Conservation (phyloP, 2,113 vertebrate genomes). For the Spilogale gracilis region DNA sequence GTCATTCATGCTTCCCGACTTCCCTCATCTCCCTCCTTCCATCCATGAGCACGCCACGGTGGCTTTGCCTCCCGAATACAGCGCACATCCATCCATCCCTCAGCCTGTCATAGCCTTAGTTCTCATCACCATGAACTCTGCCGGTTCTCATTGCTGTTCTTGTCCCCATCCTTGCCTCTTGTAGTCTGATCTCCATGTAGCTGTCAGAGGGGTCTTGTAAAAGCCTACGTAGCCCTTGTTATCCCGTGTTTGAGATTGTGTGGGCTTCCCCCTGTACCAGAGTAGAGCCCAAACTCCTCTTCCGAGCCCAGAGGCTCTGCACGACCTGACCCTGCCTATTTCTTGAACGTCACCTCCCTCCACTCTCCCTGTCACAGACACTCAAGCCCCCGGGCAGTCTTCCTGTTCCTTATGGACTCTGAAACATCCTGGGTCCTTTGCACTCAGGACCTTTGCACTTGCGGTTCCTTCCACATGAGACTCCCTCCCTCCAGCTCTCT, state of each 20-base stretch:
- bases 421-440: no score
- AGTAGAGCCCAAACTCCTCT: not conserved
- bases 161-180: rapidly evolving
- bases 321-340: not conserved
- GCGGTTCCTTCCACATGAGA: not conserved
- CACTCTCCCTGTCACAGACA: not conserved
- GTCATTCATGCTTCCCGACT: not conserved
- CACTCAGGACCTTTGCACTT: not conserved
- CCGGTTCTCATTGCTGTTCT: no score
- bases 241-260: not conserved
- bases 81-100: rapidly evolving
- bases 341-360: not conserved
- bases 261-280: not conserved
- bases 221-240: not conserved
- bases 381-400: not conserved
- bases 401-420: not conserved
- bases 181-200: rapidly evolving
- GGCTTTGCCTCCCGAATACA: not conserved
- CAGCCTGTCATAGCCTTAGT: not conserved
- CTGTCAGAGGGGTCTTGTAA: not conserved
- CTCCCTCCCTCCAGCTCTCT: not conserved
- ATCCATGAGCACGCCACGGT: not conserved
- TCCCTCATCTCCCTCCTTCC: not conserved
- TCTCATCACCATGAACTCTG: rapidly evolving
- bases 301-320: rapidly evolving